Conservation (phyloP, 2,888 invertebrate genomes). For the Eristalinus sepulchralis region DNA sequence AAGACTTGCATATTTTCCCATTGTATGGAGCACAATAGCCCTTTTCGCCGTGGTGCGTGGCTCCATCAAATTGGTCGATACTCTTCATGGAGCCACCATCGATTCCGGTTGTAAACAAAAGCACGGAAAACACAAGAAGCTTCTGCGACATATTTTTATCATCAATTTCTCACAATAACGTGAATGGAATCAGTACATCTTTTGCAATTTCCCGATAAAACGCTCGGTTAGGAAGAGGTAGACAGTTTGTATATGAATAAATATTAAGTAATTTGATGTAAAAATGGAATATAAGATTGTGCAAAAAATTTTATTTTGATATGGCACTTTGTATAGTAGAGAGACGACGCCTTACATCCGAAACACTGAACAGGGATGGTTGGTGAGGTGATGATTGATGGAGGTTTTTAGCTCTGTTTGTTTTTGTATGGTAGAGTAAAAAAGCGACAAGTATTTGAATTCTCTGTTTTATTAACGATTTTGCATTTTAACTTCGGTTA, state of each 20-base stretch:
- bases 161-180: slow-evolving; percentile 5
- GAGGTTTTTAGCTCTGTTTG: background rate
- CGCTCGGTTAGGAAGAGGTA: slow-evolving; percentile 2
- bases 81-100: slow-evolving; percentile 74
- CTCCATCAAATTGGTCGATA: slow-evolving; percentile 75
- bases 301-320: slow-evolving; percentile 45
- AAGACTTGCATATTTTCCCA: slow-evolving; percentile 90
- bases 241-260: slow-evolving; percentile 18
- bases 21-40: slow-evolving; percentile 94
- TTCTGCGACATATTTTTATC: slow-evolving; percentile 49
- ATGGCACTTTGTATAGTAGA: slow-evolving; percentile 54
- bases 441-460: too few species aligned
- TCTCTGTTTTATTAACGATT: background rate
- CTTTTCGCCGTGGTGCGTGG: slow-evolving; percentile 75
- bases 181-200: slow-evolving; percentile 60
- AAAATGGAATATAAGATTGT: slow-evolving; percentile 25
- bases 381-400: background rate
- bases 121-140: slow-evolving; percentile 72
- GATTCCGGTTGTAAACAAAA: slow-evolving; percentile 76
- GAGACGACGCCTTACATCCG: slow-evolving; percentile 66
- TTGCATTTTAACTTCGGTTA: too few species aligned
- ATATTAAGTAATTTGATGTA: slow-evolving; percentile 17
- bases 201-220: background rate
- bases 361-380: slow-evolving; percentile 43
- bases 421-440: background rate